Base-by-base conservation (phyloP, 2,797 vertebrate species). In the Enteromius mattozi region DNA sequence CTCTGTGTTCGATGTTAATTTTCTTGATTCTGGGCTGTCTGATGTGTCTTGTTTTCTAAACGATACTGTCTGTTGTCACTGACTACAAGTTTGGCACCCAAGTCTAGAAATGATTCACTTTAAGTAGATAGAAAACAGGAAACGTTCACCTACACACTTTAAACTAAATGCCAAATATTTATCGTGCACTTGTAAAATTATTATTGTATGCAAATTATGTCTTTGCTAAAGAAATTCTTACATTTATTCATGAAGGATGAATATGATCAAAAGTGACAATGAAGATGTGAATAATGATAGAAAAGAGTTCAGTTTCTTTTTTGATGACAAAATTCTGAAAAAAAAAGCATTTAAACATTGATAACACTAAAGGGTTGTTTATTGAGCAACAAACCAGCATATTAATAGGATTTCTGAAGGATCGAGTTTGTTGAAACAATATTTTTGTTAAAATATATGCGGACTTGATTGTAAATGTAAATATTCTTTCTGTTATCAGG, bases 401-500 rank as follows among this genome's bases (percentile, higher is more conserved):
- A 45, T 45, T 45, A 45, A 13, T 45, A 42, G 10, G 42, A 45
- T 45, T 45, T 13, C 2, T 42, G 9, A 42, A 42, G 42, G 14
- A 42, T n/a, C 1, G 0, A 3, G 16, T 27, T 8, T 47, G 24
- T 47, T 47, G 10, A 6, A 68, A 21, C 33, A 14, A 1, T 49
- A 33, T 75, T 56, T 35, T 54, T 37, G 4, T 12, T 49, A 0
- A 27, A 27, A 30, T 47, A 21, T 4, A 24, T 27, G n/a, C 6
- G 16, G 7, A 0, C 1, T 16, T 79, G 13, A 65, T 61, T 61
- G n/a, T 61, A 61, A 61, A 27, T 27, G 12, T 37, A 27, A 78
- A 76, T 78, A 2, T n/a, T 40, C n/a, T 71, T 77, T 82, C 5
- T 81, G 49, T 35, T 83, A 76, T 90, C 89, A 96, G 95, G 90